phyloP scores from a whole-genome alignment of 2,113 vertebrate species.

The Dinomys branickii region DNA sequence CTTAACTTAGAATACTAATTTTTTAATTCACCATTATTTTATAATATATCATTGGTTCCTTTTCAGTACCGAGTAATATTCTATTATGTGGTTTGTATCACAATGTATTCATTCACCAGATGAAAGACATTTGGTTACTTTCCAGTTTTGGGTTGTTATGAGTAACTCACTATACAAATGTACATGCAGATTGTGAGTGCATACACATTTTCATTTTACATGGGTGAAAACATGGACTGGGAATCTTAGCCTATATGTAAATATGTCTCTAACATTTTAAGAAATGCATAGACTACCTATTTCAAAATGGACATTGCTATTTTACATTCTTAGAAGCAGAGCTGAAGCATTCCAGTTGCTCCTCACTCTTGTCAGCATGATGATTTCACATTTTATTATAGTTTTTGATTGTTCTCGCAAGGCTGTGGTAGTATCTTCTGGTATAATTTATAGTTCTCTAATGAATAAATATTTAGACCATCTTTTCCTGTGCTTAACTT shows the following conservation, averaged over 20 bases:
- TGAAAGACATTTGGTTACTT: not conserved
- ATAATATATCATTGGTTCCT: not conserved
- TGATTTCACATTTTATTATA: not conserved
- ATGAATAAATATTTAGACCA: not conserved
- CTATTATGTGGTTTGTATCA: not conserved
- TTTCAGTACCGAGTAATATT: not conserved
- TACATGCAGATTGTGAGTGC: not conserved
- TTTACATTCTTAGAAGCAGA: not conserved
- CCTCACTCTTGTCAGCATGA: not conserved
- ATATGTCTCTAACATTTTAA: not conserved
- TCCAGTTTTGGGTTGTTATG: not conserved
- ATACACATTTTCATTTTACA: conserved; percentile 1
- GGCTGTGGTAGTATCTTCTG: not conserved
- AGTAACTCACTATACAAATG: not conserved
- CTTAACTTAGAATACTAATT: not conserved
- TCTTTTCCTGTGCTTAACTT: not conserved
- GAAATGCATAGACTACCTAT: not conserved
- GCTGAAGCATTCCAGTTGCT: not conserved
- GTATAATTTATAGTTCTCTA: not conserved
- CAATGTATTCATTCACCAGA: not conserved
- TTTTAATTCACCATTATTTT: not conserved
- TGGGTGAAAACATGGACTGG: not conserved
- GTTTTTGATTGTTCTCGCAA: not conserved
- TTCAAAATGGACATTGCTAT: not conserved
- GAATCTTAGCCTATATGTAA: not conserved